phyloP scores from a whole-genome alignment of 2,113 vertebrate species.

The Brachionichthys hirsutus region DNA sequence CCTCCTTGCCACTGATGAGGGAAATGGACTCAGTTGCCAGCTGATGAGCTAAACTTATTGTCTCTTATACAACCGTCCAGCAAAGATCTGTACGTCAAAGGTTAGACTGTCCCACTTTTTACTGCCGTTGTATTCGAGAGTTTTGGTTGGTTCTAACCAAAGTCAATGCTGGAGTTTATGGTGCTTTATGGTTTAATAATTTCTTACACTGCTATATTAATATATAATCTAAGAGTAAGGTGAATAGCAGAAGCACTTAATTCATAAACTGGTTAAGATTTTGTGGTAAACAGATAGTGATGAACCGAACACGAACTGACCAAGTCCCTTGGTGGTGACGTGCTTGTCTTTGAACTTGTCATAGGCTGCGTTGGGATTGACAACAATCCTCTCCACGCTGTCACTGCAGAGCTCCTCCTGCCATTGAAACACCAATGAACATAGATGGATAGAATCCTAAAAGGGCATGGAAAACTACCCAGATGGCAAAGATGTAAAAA shows the following conservation, averaged over 20 bases:
- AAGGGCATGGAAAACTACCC: neutral
- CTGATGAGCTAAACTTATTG: neutral
- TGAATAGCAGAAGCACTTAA: neutral
- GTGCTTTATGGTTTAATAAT: too few species aligned
- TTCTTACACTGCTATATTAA: too few species aligned
- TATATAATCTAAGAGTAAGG: too few species aligned
- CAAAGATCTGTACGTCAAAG: too few species aligned
- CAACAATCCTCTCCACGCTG: slow-evolving; percentile 95
- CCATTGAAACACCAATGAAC: slow-evolving; percentile 27
- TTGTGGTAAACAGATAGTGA: neutral
- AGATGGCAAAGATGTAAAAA: slow-evolving; percentile 16
- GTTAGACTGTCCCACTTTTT: neutral
- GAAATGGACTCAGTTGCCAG: neutral
- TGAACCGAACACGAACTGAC: slow-evolving; percentile 71
- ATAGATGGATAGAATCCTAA: neutral
- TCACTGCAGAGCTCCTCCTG: slow-evolving; percentile 96
- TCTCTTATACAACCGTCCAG: too few species aligned
- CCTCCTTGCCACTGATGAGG: neutral
- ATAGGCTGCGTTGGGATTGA: slow-evolving; percentile 96
- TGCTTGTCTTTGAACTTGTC: slow-evolving; percentile 98
- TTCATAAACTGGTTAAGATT: neutral
- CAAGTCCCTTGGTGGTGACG: slow-evolving; percentile 88
- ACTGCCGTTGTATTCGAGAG: too few species aligned
- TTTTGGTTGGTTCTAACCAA: too few species aligned
- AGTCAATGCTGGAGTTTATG: too few species aligned